phyloP scores from a whole-genome alignment of 2,797 vertebrate genomes.

The Glyptemys insculpta region DNA sequence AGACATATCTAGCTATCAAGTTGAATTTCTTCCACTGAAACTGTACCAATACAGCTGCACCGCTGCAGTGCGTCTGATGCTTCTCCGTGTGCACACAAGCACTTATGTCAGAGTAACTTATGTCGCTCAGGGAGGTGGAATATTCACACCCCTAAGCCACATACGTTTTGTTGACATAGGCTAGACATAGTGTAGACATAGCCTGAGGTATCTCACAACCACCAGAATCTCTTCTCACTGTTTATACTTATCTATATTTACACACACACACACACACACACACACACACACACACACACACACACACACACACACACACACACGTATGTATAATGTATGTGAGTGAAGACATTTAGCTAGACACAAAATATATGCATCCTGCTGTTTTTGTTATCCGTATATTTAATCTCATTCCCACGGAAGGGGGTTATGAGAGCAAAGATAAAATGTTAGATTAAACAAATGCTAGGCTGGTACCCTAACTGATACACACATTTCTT shows the following conservation, averaged over 20 bases:
- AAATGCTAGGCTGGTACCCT: not conserved
- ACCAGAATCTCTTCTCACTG: not conserved
- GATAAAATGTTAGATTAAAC: not conserved
- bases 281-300: not conserved
- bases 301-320: too few relatives aligned
- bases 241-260: not conserved
- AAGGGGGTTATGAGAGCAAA: not conserved
- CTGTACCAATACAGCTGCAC: too few relatives aligned
- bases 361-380: fast-evolving
- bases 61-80: too few relatives aligned
- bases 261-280: not conserved
- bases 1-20: not conserved
- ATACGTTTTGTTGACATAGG: too few relatives aligned
- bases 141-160: too few relatives aligned
- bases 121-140: too few relatives aligned
- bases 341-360: not conserved
- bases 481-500: not conserved
- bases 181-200: too few relatives aligned
- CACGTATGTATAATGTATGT: not conserved
- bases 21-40: not conserved
- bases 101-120: too few relatives aligned
- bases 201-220: not conserved
- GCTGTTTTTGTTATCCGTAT: not conserved
- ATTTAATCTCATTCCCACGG: not conserved
- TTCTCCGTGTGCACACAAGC: too few relatives aligned